These are phyloP conservation scores for Dendrolimus kikuchii DNA, from an alignment of 1,140 invertebrate species.

Conservation along the genomic window DNA sequence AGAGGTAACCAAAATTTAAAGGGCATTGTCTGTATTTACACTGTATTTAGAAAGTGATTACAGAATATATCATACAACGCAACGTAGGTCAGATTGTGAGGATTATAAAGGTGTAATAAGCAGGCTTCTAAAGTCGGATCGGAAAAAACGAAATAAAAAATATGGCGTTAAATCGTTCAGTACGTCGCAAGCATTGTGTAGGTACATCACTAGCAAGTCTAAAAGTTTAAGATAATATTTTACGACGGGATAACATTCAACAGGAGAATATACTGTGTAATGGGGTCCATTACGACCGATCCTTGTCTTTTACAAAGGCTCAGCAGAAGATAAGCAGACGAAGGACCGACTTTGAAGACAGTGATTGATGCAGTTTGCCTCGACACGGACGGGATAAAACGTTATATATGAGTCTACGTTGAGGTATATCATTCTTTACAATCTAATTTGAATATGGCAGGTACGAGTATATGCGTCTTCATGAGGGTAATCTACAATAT, in stretches of 20 bases:
- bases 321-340: slow-evolving; percentile 37
- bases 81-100: too few species aligned
- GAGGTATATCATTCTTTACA: slow-evolving; percentile 17
- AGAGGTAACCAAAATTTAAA: too few species aligned
- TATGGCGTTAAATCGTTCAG: background rate
- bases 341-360: slow-evolving; percentile 33
- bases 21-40: too few species aligned
- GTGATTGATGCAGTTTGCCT: slow-evolving; percentile 45
- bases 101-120: too few species aligned
- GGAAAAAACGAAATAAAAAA: slow-evolving; percentile 1
- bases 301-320: slow-evolving; percentile 32
- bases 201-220: too few species aligned
- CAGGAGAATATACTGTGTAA: slow-evolving; percentile 19
- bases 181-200: too few species aligned
- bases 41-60: too few species aligned
- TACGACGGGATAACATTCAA: slow-evolving; percentile 12
- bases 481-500: slow-evolving; percentile 10
- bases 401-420: slow-evolving; percentile 9
- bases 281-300: slow-evolving; percentile 30
- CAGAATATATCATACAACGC: too few species aligned
- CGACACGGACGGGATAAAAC: slow-evolving; percentile 21
- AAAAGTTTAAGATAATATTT: slow-evolving; percentile 1
- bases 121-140: background rate
- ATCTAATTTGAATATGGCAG: slow-evolving; percentile 11
- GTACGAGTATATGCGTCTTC: slow-evolving; percentile 9